Percentiles rank a stretch among this genome's conserved stretches.
Evolutionary conservation across 2,113 vertebrate genomes (phyloP).

Genomic region (Phoxinus phoxinus): DNA sequence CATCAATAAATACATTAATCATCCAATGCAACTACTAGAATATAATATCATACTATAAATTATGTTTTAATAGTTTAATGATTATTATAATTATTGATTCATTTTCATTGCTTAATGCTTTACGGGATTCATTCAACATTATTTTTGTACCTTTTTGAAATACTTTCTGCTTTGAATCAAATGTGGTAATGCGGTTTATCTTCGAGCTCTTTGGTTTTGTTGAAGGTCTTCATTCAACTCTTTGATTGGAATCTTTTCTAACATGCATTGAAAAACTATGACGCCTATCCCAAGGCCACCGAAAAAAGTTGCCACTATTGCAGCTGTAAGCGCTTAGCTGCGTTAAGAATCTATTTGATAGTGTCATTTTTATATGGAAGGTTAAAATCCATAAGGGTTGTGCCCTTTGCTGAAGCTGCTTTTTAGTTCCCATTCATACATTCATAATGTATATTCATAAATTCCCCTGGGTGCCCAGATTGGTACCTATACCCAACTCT

Average conservation of each 20-base stretch:
- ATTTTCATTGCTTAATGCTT: not conserved
- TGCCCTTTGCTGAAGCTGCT: conserved; percentile 2
- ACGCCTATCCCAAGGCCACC: not conserved
- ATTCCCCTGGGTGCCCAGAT: not conserved
- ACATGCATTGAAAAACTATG: not conserved
- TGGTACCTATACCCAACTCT: not conserved
- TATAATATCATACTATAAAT: no score
- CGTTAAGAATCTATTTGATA: not conserved
- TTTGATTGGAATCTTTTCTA: not conserved
- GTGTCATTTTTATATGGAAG: not conserved
- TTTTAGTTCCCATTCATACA: not conserved
- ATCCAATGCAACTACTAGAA: no score
- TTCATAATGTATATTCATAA: not conserved
- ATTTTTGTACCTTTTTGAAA: not conserved
- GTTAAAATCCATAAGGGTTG: not conserved
- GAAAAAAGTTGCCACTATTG: not conserved
- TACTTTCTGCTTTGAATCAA: not conserved
- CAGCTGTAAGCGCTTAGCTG: not conserved
- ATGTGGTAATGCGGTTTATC: not conserved
- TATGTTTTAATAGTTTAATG: no score
- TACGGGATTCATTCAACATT: not conserved
- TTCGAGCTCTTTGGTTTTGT: not conserved
- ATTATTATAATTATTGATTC: not conserved
- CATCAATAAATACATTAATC: no score
- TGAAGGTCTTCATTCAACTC: not conserved